Evolutionary conservation across 2,797 vertebrate species (phyloP), one percentile per base, ranked within the genome.

Genomic region (Bufotes viridis): DNA sequence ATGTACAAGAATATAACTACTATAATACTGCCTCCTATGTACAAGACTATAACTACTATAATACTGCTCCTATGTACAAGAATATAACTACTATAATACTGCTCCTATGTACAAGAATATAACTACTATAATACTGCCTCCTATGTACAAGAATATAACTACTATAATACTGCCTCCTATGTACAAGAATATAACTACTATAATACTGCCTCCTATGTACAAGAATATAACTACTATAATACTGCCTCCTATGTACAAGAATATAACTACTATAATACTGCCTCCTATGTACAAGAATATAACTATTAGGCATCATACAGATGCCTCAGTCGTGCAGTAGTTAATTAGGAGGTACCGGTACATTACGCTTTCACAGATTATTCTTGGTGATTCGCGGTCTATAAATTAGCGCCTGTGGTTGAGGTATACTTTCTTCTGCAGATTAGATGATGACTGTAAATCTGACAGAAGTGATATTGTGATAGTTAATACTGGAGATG

Each of bases 1-100:
- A 65, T 65, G 8, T 65, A 65, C 63, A 65, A 24, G 24, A 69
- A 69, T 69, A 69, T 69, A 69, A 29, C 24, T 69, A 26, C 67
- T 69, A 69, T 69, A 69, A 69, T 69, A 69, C 67, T 69, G 12
- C 24, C 65, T 7, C 67, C 67, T 29, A 69, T 69, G n/a, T 69
- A 69, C 67, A 69, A 69, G 67, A 69, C 29, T 69, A 69, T 69
- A 69, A 69, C 67, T 69, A 69, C 67, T 69, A 69, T 69, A 69
- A 69, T 69, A 69, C 24, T 29, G 67, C 65, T 26, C 65, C 65
- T 69, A 29, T 69, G 4, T 69, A 69, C 65, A 69, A 15, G 65
- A 26, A 69, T 69, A 69, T 69, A 69, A 69, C n/a, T 69, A 29
- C 65, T 69, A 69, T 69, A 69, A 69, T 69, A 69, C 65, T 26